Evolutionary conservation across 1,140 invertebrate species (phyloP).

Genomic region (Drosophila pruinosa): DNA sequence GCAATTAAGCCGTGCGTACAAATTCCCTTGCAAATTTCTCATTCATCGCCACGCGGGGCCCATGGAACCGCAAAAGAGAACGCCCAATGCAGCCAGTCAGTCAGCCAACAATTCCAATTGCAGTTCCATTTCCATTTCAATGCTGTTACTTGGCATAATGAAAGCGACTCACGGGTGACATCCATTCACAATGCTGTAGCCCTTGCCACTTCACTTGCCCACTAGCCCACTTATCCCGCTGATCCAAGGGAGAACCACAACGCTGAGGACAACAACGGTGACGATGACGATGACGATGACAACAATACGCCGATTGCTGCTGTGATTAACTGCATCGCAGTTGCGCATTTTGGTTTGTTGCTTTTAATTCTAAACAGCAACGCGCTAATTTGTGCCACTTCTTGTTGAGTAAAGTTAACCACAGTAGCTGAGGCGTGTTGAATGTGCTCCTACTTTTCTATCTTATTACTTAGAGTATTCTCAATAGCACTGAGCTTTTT

Average conservation of each 20-base stretch:
- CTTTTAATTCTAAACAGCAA: conserved; percentile 58
- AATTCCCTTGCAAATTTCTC: conserved; percentile 65
- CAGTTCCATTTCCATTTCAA: conserved; percentile 13
- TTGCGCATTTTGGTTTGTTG: conserved; percentile 37
- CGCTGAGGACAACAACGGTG: conserved; percentile 7
- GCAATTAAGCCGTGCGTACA: conserved; percentile 71
- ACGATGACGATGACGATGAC: conserved; percentile 12
- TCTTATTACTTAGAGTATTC: background rate
- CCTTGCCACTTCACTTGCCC: background rate
- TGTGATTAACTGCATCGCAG: conserved; percentile 64
- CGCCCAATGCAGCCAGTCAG: background rate
- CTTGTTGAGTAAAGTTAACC: too few relatives aligned
- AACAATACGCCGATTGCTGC: conserved; percentile 32
- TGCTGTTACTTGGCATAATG: conserved; percentile 26
- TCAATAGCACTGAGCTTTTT: background rate
- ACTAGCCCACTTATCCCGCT: background rate
- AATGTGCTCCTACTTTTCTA: background rate
- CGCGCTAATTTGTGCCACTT: conserved; percentile 53
- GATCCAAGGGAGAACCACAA: background rate
- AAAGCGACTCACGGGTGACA: conserved; percentile 53
- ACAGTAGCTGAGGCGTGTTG: background rate
- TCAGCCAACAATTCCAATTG: conserved; percentile 29
- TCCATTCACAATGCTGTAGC: conserved; percentile 28
- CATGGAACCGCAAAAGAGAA: conserved; percentile 39
- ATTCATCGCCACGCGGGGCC: conserved; percentile 48